Evolutionary conservation across 2,797 vertebrate species (phyloP).

Genomic region (Anabacerthia variegaticeps): DNA sequence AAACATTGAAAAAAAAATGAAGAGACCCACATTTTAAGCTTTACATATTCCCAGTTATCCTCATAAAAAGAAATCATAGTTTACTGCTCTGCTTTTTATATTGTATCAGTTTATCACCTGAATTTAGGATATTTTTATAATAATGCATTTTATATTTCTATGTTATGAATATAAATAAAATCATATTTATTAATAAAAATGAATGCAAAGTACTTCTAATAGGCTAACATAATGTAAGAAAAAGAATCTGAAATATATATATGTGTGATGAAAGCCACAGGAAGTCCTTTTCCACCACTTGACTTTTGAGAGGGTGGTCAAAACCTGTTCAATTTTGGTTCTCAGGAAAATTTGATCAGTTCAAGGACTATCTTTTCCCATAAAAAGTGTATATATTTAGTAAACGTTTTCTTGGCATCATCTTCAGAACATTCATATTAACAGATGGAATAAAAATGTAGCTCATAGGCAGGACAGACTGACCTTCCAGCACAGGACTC

Average conservation of each 20-base stretch:
- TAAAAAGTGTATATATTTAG: not conserved
- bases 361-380: not conserved
- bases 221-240: not conserved
- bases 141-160: not conserved
- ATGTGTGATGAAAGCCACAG: not conserved
- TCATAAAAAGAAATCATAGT: not conserved
- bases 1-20: not conserved
- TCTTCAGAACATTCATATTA: conserved; percentile 12
- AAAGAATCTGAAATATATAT: not conserved
- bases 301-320: not conserved
- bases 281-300: not conserved
- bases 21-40: not conserved
- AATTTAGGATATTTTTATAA: not conserved
- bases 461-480: not conserved
- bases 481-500: conserved; percentile 27
- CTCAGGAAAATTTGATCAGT: not conserved
- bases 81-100: not conserved
- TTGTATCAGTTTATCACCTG: not conserved
- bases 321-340: not conserved
- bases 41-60: not conserved
- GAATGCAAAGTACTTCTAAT: not conserved
- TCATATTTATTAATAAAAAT: not conserved
- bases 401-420: conserved; percentile 12
- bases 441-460: conserved; percentile 47
- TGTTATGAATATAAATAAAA: not conserved